A percentile compares a stretch with the other conserved stretches of the same genome.
phyloP scores from a whole-genome alignment of 2,797 vertebrate species.

The Coreius guichenoti region DNA sequence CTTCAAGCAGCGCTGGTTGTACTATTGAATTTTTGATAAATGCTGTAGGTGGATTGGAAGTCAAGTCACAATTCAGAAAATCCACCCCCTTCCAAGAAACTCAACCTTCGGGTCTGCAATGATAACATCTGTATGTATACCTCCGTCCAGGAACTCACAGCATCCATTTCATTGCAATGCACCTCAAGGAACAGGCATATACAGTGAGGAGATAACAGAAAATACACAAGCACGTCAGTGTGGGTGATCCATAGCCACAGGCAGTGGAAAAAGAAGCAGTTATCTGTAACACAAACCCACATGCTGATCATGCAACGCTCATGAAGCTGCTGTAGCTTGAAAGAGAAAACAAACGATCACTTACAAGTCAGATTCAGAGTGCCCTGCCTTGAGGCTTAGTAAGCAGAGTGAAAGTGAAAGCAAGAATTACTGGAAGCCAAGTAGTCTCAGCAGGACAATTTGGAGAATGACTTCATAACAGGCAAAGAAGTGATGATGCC shows the following conservation, averaged over 20 bases:
- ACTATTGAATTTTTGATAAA: conserved; percentile 50
- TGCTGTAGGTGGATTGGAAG: conserved; percentile 53
- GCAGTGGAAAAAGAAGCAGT: conserved; percentile 10
- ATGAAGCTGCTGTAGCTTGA: conserved; percentile 23
- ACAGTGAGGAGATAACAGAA: neutral
- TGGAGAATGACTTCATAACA: neutral
- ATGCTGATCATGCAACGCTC: conserved; percentile 16
- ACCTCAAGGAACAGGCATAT: conserved; percentile 18
- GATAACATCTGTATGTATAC: conserved; percentile 7
- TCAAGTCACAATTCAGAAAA: conserved; percentile 46
- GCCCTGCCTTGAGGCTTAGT: conserved; percentile 14
- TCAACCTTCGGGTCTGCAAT: conserved; percentile 20
- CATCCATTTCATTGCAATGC: conserved; percentile 15
- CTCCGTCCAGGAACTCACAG: conserved; percentile 10
- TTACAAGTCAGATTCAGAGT: conserved; percentile 30
- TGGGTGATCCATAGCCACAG: conserved; percentile 36
- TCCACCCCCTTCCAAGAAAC: conserved; percentile 42
- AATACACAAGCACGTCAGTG: conserved; percentile 12
- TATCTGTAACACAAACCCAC: conserved; percentile 33
- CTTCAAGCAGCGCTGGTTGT: conserved; percentile 40
- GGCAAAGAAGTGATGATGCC: neutral
- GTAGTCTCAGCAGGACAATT: conserved; percentile 7
- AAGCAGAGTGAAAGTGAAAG: conserved; percentile 39
- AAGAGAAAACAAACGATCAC: conserved; percentile 29
- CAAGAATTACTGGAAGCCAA: neutral